Evolutionary conservation across 2,113 vertebrate genomes (phyloP).

Genomic region (Calidris pygmaea): DNA sequence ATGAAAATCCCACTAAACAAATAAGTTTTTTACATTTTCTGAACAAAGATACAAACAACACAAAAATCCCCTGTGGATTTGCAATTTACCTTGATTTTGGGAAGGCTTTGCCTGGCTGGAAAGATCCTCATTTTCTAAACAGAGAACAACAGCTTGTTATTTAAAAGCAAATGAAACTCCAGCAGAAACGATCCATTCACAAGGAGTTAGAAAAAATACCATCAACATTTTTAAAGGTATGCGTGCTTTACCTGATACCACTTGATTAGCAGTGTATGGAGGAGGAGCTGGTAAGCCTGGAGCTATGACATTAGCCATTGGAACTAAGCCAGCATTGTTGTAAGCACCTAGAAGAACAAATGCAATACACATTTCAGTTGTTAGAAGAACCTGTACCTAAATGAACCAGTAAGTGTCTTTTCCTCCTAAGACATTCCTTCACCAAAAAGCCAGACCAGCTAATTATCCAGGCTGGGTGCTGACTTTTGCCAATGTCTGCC

Average conservation of each 20-base stretch:
- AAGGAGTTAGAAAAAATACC: background rate
- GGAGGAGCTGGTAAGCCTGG: conserved; percentile 86
- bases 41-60: background rate
- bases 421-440: background rate
- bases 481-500: background rate
- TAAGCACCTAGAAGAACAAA: conserved; percentile 88
- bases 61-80: background rate
- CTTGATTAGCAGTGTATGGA: conserved; percentile 84
- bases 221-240: background rate
- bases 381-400: background rate
- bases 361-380: background rate
- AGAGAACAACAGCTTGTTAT: conserved; percentile 46
- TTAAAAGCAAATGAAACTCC: conserved; percentile 14
- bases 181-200: background rate
- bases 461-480: background rate
- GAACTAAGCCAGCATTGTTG: conserved; percentile 93
- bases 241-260: conserved; percentile 84
- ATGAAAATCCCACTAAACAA: background rate
- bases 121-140: conserved; percentile 78
- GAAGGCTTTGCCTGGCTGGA: conserved; percentile 73
- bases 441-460: background rate
- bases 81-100: conserved; percentile 77
- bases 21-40: background rate
- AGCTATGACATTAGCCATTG: conserved; percentile 89
- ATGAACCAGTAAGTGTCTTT: background rate